Base-by-base conservation (phyloP, 2,888 invertebrate species). In the Epinotia nisella region DNA sequence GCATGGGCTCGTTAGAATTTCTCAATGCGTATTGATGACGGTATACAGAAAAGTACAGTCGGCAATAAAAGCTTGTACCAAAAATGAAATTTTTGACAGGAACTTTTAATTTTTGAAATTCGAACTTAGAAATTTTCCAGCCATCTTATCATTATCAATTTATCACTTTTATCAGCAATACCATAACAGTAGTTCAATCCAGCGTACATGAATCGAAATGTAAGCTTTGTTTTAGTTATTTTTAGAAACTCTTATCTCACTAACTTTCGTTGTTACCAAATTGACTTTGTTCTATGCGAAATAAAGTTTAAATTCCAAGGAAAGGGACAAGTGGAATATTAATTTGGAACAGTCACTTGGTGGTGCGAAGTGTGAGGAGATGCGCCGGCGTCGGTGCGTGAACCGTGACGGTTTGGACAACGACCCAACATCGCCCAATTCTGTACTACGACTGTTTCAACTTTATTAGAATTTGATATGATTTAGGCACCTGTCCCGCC, bases 401-500 rank as follows among this genome's bases (percentile, higher is more conserved):
- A 79, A 81, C 80, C 81, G 79, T 81, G 79, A 81, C 82, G 75
- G 70, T 45, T 69, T 78, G 80, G 75, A 78, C 80, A 77, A 75
- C 78, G 80, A 80, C 80, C 80, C 75, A 68, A 29, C 24, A n/a
- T 19, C 35, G 39, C 64, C 73, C 51, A 58, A 73, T 68, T 60
- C 60, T 41, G 71, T n/a, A 60, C 69, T 69, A 64, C 53, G 64
- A 59, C 51, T 65, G 53, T 66, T 66, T 21, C 7, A n/a, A 41
- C 56, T 66, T 55, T 39, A 55, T 55, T 55, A 55, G 9, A 55
- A 56, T 56, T 19, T 56, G 21, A 56, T 41, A 53, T 19, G 58
- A n/a, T 21, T 21, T 49, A 49, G 49, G 49, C 4, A 7, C 15
- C 41, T 11, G 41, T 41, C 13, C 35, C 35, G 35, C 35, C 35